Base-by-base conservation (phyloP, 2,113 vertebrate genomes). In the Pampusana beccarii region DNA sequence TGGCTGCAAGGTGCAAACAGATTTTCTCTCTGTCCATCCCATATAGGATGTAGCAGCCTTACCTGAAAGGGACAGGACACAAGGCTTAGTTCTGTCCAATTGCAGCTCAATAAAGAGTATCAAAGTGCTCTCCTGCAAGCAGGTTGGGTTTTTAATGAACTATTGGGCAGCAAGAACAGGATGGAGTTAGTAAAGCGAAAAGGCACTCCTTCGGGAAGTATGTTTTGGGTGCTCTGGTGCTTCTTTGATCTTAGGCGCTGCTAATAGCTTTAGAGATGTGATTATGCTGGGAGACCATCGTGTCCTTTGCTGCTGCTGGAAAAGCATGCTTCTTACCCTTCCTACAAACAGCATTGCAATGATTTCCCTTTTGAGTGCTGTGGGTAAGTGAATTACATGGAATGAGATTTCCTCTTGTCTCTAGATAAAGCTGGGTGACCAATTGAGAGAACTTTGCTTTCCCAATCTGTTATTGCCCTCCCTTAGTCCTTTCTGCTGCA, bases 391-490 rank as follows among this genome's bases (percentile, higher is more conserved):
- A 91, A 90, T 91, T 95, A 95, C 88, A 71, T 46, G 73, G 56
- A 95, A 90, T 80, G 91, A 95, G 88, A 85, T 89, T 91, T 92
- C 62, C 67, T 86, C 69, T 88, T 91, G 81, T 91, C 96, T 94
- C 93, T 77, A 94, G 93, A 94, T 85, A 94, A 95, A 64, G 36
- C 93, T 96, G 91, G 69, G 95, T 94, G 96, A 93, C 80, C 20
- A 9, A 96, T 86, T 92, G 83, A 96, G 93, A 92, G 86, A 92
- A 80, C 75, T 90, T 92, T 94, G 65, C 93, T 95, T 94, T 92
- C 67, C 72, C 69, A 36, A 42, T 96, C 75, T 73, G 54, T 97
- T 92, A 74, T 23, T 86, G 83, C 77, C 18, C 54, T 86, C 71
- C 36, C 51, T 77, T 16, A 38, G 71, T 24, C 40, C 75, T 86